Conservation (phyloP, 2,888 invertebrate genomes). For the Omphaloscelis lunosa region DNA sequence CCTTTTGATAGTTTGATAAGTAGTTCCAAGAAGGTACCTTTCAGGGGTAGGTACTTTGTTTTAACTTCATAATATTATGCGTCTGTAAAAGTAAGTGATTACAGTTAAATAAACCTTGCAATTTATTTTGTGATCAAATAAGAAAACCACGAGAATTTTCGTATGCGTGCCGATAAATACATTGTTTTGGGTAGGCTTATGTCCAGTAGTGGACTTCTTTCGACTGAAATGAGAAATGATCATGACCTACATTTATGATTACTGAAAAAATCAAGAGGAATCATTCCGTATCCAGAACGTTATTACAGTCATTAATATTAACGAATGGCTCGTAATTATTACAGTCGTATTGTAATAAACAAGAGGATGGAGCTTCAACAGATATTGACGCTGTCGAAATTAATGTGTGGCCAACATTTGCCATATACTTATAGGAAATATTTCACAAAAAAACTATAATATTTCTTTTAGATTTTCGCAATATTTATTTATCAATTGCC, state of each 20-base stretch:
- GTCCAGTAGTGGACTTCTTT: neutral
- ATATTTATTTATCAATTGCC: neutral
- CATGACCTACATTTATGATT: neutral
- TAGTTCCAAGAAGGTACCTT: neutral
- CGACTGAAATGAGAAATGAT: neutral
- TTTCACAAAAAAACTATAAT: neutral
- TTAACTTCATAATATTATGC: neutral
- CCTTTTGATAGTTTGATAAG: neutral
- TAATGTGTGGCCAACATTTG: neutral
- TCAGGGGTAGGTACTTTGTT: neutral
- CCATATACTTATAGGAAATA: neutral
- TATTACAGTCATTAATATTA: slow-evolving; percentile 8
- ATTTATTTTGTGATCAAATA: neutral
- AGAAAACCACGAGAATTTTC: neutral
- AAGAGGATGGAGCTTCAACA: neutral
- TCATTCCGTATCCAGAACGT: neutral
- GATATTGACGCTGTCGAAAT: neutral
- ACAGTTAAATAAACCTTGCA: neutral
- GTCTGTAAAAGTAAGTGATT: neutral
- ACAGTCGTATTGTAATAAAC: neutral
- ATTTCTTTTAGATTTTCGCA: neutral
- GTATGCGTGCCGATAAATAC: neutral
- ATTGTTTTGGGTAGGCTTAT: neutral
- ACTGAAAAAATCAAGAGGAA: neutral
- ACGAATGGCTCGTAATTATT: neutral